Conservation (phyloP, 2,888 invertebrate species). For the Agrotis puta region DNA sequence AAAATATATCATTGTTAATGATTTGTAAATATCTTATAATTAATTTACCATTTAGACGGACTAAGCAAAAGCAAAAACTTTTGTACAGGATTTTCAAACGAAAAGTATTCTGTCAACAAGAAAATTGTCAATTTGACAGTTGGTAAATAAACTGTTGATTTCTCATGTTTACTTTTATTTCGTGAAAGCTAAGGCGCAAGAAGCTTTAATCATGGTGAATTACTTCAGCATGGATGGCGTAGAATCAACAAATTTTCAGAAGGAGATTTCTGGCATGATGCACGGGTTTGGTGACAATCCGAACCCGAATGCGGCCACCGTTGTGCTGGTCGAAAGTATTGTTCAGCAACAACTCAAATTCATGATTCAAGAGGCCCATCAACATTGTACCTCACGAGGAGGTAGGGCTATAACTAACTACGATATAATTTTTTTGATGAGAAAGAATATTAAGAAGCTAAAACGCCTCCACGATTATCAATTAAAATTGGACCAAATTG, state of each 20-base stretch:
- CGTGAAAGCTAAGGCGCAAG: not conserved
- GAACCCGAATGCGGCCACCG: constrained; percentile 95
- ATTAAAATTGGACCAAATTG: constrained; percentile 89
- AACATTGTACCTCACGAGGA: constrained; percentile 92
- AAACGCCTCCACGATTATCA: constrained; percentile 94
- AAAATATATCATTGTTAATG: not conserved
- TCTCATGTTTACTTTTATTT: not conserved
- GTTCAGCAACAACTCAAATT: constrained; percentile 95
- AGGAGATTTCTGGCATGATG: constrained; percentile 97
- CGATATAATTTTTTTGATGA: constrained; percentile 96
- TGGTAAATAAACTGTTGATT: constrained; percentile 25
- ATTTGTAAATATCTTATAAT: too few species aligned
- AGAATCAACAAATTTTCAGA: constrained; percentile 88
- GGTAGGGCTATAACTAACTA: constrained; percentile 90
- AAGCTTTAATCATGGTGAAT: constrained; percentile 76
- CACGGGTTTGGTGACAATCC: constrained; percentile 98
- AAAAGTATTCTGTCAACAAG: not conserved
- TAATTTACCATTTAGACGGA: too few species aligned
- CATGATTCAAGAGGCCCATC: constrained; percentile 94
- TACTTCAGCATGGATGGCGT: constrained; percentile 83
- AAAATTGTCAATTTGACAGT: constrained; percentile 30
- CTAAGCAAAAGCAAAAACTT: too few species aligned
- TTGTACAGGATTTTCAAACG: not conserved
- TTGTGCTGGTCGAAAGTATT: constrained; percentile 95
- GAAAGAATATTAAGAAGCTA: constrained; percentile 95